Percentiles rank a stretch among this genome's conserved stretches.
Evolutionary conservation across 1,140 invertebrate genomes (phyloP).

Genomic region (Myzus persicae): DNA sequence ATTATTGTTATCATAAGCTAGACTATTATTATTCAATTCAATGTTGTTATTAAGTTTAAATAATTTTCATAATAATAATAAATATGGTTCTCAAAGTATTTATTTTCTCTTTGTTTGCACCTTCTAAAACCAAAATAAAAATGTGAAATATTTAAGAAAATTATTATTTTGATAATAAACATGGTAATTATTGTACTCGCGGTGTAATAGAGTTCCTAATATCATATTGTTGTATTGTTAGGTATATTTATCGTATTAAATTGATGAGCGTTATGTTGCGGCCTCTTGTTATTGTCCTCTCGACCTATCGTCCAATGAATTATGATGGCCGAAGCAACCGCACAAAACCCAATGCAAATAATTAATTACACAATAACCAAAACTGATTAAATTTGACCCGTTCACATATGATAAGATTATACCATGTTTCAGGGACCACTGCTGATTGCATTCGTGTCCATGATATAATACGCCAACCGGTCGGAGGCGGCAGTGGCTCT

Average conservation of each 20-base stretch:
- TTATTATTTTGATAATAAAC: background rate
- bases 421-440: background rate
- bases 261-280: background rate
- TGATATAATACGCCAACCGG: background rate
- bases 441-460: background rate
- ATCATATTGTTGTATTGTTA: background rate
- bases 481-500: no score
- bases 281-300: background rate
- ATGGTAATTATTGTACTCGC: background rate
- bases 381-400: conserved; percentile 2
- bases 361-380: background rate
- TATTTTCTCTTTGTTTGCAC: background rate
- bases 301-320: background rate
- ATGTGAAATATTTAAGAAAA: background rate
- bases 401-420: background rate
- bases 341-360: background rate
- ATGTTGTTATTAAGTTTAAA: background rate
- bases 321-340: background rate
- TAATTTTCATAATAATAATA: background rate
- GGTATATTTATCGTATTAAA: background rate
- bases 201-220: background rate
- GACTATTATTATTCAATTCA: conserved; percentile 24
- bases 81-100: background rate
- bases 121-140: background rate
- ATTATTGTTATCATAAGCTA: background rate